Base-by-base conservation (phyloP, 2,797 vertebrate species). In the Megalops cyprinoides region DNA sequence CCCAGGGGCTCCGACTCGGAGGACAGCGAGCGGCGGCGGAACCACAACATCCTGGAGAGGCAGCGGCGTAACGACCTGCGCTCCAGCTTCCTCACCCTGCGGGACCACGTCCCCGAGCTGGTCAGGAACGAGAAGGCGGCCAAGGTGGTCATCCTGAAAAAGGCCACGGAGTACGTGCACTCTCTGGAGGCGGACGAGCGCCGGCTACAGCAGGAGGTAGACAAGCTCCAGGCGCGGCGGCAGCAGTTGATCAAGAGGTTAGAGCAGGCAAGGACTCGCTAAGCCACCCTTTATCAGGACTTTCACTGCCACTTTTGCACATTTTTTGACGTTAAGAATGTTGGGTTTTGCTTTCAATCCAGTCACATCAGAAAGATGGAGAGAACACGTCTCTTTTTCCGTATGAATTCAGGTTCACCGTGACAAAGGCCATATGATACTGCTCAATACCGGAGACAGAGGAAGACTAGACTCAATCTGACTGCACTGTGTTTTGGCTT, bases 301-400 rank as follows among this genome's bases (percentile, higher is more conserved):
- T 95, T 94, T 96, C 96, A 95, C 97, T 99, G 97, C 97, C 96
- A 97, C 96, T 97, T 96, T 99, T 99, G 98, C 98, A 99, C 98
- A 99, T 98, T 97, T 97, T 96, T 97, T 98, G 97, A 98, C 97
- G 93, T 97, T 97, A 97, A 97, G 98, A 99, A 99, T 99, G 98
- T 99, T 97, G 95, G 89, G 96, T 96, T n/a, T 97, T 97, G 94
- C 95, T 96, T 97, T 96, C 96, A 95, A 93, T 97, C 94, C 92
- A 94, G 94, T 96, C 94, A 91, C 93, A 91, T 65, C 80, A 86
- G 90, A 91, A 89, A 88, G 82, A 58, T 1, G 51, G 83, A 85
- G 86, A 86, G 85, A 81, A 88, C 76, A 89, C 80, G 81, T 84
- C 84, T 80, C 85, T 49, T n/a, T 71, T 56, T 83, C 58, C 20